Base-by-base conservation (phyloP, 2,113 vertebrate genomes). In the Holacanthus passer region DNA sequence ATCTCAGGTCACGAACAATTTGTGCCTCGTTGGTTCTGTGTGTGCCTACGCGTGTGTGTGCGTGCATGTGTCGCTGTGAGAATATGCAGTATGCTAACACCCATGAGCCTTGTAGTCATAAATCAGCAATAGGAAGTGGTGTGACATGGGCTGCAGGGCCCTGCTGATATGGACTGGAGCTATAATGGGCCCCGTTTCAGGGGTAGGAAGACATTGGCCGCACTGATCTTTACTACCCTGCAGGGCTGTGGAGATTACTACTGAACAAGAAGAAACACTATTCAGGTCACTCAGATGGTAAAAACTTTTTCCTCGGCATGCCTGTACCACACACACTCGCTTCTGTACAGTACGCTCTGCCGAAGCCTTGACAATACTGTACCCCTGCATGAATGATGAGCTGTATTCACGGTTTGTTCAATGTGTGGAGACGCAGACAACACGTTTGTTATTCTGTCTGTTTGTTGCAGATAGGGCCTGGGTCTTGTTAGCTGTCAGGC, bases 171-270 rank as follows among this genome's bases (percentile, higher is more conserved):
- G 79, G 87, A 88, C 88, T 78, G 83, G 69, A 73, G 65, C 80
- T 82, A 79, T 92, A 88, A 89, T 83, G 93, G 95, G 94, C 90
- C 74, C 93, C 91, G 95, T 96, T 97, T 96, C 95, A 95, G 94
- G 94, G 94, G 92, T 91, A 95, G 92, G 95, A 93, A 95, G 95
- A 95, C 95, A 96, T 96, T 95, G 94, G 95, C 91, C 55, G 87
- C 75, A 93, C 91, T 95, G 94, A 97, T 97, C 96, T 97, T 94
- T 92, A 94, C 95, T 94, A 91, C 91, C 94, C 94, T 94, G 77
- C 77, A 82, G 83, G 85, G 77, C 95, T 94, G 90, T 93, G 87
- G 95, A 95, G 96, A 97, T 97, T 96, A 97, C 94, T 94, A 94
- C 95, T 77, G 63, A 96, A 94, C 96, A 86, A 81, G 87, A 79